Base-by-base conservation (phyloP, 2,888 invertebrate species). In the Athetis lepigone region DNA sequence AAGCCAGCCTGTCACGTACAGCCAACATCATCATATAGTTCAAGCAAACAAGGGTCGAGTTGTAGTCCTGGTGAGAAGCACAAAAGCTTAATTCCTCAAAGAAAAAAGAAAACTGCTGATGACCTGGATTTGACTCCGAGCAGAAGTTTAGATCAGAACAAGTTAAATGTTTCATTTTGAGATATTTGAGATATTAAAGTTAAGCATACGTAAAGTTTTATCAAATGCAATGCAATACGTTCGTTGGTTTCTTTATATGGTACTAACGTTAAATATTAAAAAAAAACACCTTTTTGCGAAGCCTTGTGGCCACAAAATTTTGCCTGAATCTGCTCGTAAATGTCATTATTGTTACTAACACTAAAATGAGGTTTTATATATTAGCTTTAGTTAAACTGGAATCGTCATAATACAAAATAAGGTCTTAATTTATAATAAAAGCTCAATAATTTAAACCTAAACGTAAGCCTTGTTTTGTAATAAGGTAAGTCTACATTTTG, bases 11-110 rank as follows among this genome's bases (percentile, higher is more conserved):
- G 42, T 27, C 75, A 33, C 60, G n/a, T 46, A 13, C 60, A 51
- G 27, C 13, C 42, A 29, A 0, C 16, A 2, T 13, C 36, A 39
- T 3, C 40, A 2, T 33, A 3, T 2, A 33, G 11, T 33, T 33
- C 8, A 11, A 25, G 19, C 13, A 52, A 6, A 25, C 51, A n/a
- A 2, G 4, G 21, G 4, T 6, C 7, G 7, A 21, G 0, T 8
- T 19, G 7, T 23, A 13, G n/a, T 45, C n/a, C 37, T 7, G 0
- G 1, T 0, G 46, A 51, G 0, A 57, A 65, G 60, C 40, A 47
- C 13, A 79, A 63, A 62, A 86, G 84, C 55, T 45, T 79, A 3
- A 88, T 90, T 39, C 89, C 89, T 3, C 82, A 82, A 36, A 81
- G 33, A 0, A 84, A 77, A 42, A 82, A 70, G 16, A 67, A 70